Percentiles rank a stretch among this genome's conserved stretches.
phyloP scores from a whole-genome alignment of 2,113 vertebrate species.

The Platysternon megacephalum region DNA sequence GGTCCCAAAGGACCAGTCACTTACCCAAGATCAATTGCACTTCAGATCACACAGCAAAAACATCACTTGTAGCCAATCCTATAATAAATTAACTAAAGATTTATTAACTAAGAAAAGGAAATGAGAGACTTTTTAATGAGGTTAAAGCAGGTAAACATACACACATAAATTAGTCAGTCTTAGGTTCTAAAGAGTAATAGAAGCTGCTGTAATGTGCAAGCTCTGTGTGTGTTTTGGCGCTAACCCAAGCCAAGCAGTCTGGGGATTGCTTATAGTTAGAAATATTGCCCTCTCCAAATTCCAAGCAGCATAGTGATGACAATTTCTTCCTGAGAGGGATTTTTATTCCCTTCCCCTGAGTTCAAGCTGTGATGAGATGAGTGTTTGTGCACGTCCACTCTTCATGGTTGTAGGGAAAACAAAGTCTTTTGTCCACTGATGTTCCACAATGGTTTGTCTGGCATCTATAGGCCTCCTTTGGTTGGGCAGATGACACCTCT shows the following conservation, averaged over 20 bases:
- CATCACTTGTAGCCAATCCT: background rate
- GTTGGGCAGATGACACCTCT: background rate
- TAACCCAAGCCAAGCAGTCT: no score
- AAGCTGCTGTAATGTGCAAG: background rate
- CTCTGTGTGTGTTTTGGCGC: no score
- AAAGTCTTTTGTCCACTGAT: background rate
- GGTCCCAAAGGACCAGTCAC: background rate
- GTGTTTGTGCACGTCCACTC: background rate
- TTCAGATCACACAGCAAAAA: background rate
- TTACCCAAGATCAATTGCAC: background rate
- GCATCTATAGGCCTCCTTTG: background rate
- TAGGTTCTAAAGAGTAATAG: background rate
- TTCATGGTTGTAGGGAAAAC: background rate
- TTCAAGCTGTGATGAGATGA: background rate
- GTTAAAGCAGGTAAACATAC: background rate
- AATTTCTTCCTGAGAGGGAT: background rate
- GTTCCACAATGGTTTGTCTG: background rate
- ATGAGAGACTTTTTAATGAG: background rate
- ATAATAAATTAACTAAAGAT: background rate
- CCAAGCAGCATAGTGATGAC: background rate
- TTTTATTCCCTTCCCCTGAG: background rate
- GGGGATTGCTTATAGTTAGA: background rate
- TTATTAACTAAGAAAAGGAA: background rate
- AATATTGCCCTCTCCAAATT: background rate
- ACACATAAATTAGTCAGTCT: background rate